These are phyloP conservation scores for Chanos chanos DNA, from an alignment of 2,797 vertebrate species.

Conservation along the genomic window DNA sequence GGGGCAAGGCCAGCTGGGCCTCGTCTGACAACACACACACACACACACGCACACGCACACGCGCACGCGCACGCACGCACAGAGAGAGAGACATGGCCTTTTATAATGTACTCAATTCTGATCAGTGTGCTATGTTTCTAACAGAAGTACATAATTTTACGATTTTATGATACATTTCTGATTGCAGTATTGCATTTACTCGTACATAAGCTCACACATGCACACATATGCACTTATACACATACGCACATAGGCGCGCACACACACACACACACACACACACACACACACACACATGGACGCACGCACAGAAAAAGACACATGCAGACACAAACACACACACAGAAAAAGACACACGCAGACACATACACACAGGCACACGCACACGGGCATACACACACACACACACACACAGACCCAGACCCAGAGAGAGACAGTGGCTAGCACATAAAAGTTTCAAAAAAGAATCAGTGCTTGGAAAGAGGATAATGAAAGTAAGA, in stretches of 20 bases:
- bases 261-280: not conserved
- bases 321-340: not conserved
- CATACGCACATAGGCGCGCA: not conserved
- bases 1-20: constrained; percentile 76
- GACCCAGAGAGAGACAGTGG: not conserved
- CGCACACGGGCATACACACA: not conserved
- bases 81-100: not conserved
- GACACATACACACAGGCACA: not conserved
- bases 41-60: constrained; percentile 6
- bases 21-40: constrained; percentile 41
- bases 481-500: not conserved
- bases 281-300: not conserved
- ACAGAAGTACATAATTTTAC: too few species aligned
- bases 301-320: not conserved
- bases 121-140: not conserved
- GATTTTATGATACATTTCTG: too few species aligned
- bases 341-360: not conserved
- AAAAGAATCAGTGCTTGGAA: not conserved
- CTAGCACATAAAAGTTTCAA: not conserved
- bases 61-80: not conserved
- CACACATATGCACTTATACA: not conserved
- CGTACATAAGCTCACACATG: too few species aligned
- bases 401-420: not conserved
- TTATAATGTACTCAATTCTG: not conserved
- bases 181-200: too few species aligned